Evolutionary conservation across 2,888 invertebrate species (phyloP), one percentile per base, ranked within the genome.

Genomic region (Sinotaia quadrata): DNA sequence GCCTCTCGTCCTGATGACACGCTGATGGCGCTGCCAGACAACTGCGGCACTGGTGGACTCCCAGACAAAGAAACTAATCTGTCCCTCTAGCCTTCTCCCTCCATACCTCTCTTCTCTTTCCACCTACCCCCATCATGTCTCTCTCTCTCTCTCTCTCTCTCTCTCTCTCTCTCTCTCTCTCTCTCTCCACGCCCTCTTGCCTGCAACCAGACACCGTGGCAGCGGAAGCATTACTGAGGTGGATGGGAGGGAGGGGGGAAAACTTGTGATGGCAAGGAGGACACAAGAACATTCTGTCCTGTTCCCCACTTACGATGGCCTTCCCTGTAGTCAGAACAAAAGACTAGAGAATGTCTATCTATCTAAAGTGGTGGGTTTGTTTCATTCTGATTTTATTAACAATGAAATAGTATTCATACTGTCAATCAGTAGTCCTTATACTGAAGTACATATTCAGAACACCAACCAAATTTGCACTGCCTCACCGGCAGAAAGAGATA

Each of bases 11-110:
- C 34, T 24, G 34, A 29, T 62, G 62, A 62, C 51, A 51, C 15
- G 51, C 31, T 62, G 62, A 62, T 36, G 51, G 49, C 62, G 10
- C 4, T 33, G 27, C 7, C 62, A 24, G 61, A n/a, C 5, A 41
- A 4, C 27, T 21, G n/a, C 59, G 0, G 18, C 37, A 10, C 59
- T 29, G 41, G 24, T 24, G 21, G 5, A 12, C 56, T n/a, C n/a
- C 1, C 24, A 47, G 47, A 47, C 47, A 47, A 47, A 47, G 47
- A 24, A 7, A 8, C 41, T 18, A 41, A 41, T 21, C 51, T 51
- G 34, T 31, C 61, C 47, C 49, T 51, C 51, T 31, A 15, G 8
- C 24, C 2, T 37, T 2, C 24, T 31, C 36, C 52, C 36, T 37
- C 34, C 51, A 18, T 31, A 18, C 29, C 4, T n/a, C 4, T 15